These are phyloP conservation scores for Thermophis baileyi DNA, from an alignment of 2,113 vertebrate species.

Conservation along the genomic window DNA sequence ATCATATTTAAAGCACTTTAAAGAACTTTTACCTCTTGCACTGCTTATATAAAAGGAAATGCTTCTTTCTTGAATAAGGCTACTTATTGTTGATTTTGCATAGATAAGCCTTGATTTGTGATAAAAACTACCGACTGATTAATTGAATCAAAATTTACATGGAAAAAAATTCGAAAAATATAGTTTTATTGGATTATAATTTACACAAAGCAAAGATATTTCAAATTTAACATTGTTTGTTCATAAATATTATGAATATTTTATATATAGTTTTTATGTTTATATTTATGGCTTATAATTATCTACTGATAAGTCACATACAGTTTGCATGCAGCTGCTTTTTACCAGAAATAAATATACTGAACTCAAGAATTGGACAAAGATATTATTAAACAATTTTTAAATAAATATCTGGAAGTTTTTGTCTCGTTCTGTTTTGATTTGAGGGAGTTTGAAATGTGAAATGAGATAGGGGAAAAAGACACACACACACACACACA, in stretches of 20 bases:
- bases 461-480: neutral
- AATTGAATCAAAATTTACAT: conserved; percentile 2
- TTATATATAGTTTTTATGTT: neutral
- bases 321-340: neutral
- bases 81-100: neutral
- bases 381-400: conserved; percentile 12
- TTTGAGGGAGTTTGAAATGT: neutral
- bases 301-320: conserved; percentile 15
- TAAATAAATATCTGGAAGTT: neutral
- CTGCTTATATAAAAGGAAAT: neutral
- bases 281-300: neutral
- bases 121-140: neutral
- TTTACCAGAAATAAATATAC: conserved; percentile 24
- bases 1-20: neutral
- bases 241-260: neutral
- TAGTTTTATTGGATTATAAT: conserved; percentile 7
- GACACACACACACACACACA: neutral
- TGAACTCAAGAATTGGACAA: neutral
- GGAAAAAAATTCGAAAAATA: neutral
- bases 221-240: conserved; percentile 10
- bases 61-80: neutral
- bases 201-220: conserved; percentile 14
- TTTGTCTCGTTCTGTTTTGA: conserved; percentile 6
- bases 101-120: neutral
- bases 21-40: neutral